Percentiles rank a stretch among this genome's conserved stretches.
These are phyloP conservation scores for Agrochola lota DNA, from an alignment of 2,888 invertebrate genomes.

Conservation along the genomic window DNA sequence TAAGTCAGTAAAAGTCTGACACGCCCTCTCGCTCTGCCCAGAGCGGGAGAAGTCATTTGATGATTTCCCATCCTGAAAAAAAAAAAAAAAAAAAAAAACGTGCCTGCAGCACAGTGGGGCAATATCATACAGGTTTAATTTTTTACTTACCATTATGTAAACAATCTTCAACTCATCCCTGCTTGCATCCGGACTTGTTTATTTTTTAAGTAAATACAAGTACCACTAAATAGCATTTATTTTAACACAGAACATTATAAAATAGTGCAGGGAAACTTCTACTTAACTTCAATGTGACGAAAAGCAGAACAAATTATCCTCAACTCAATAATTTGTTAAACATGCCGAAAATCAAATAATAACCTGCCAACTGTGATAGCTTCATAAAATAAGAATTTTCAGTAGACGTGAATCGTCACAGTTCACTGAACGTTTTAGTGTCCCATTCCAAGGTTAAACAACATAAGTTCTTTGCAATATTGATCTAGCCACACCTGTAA, in stretches of 20 bases:
- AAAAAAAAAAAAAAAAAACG: too few species aligned
- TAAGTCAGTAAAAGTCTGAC: too few species aligned
- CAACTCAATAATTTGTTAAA: constrained; percentile 4
- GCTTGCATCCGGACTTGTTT: not conserved
- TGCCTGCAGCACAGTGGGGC: not conserved
- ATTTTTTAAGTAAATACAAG: not conserved
- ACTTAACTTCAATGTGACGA: not conserved
- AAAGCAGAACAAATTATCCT: not conserved
- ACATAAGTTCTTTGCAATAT: constrained; percentile 63
- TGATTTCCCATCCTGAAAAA: too few species aligned
- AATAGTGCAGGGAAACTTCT: not conserved
- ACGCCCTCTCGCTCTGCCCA: too few species aligned
- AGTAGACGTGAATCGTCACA: constrained; percentile 47
- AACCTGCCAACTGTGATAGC: not conserved
- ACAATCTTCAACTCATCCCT: not conserved
- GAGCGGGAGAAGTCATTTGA: too few species aligned
- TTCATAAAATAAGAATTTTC: constrained; percentile 9
- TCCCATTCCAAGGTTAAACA: constrained; percentile 66
- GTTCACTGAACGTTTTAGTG: constrained; percentile 68
- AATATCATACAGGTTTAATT: not conserved
- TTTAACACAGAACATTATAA: not conserved
- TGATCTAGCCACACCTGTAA: constrained; percentile 68
- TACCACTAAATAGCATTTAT: not conserved
- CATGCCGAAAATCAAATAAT: constrained; percentile 10
- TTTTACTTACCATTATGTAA: not conserved